Conservation (phyloP, 2,888 invertebrate genomes). For the Acanthacorydalis orientalis region DNA sequence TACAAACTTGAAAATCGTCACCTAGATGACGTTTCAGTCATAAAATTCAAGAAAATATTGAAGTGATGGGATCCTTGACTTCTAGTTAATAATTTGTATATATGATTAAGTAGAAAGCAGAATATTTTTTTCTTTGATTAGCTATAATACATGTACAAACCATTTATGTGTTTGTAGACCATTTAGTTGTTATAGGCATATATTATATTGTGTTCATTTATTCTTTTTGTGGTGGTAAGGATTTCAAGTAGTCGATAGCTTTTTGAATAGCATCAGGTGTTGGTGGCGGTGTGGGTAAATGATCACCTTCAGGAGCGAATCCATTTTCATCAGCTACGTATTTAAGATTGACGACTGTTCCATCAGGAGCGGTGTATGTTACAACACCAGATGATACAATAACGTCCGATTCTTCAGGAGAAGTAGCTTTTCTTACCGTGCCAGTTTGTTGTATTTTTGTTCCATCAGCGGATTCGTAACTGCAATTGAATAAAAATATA, state of each 20-base stretch:
- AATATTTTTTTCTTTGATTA: no score
- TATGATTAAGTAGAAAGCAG: no score
- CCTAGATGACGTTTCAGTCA: no score
- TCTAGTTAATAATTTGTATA: no score
- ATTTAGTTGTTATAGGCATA: background rate
- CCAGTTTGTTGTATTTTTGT: slow-evolving; percentile 68
- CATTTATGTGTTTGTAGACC: no score
- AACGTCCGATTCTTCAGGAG: slow-evolving; percentile 48
- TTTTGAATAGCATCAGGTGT: slow-evolving; percentile 57
- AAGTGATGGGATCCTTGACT: no score
- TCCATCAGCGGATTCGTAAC: slow-evolving; percentile 67
- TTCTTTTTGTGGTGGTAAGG: slow-evolving; percentile 35
- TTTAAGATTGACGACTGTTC: slow-evolving; percentile 47
- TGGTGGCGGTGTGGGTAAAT: slow-evolving; percentile 62
- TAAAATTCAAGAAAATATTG: no score
- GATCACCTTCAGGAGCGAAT: slow-evolving; percentile 40
- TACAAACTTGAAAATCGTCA: no score
- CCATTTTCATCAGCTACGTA: slow-evolving; percentile 57
- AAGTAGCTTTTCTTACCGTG: slow-evolving; percentile 52
- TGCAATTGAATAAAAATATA: slow-evolving; percentile 21
- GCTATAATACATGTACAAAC: no score
- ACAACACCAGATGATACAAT: slow-evolving; percentile 48
- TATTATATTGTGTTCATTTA: background rate
- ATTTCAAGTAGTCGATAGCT: slow-evolving; percentile 52
- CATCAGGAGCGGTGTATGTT: slow-evolving; percentile 54